Conservation (phyloP, 2,113 vertebrate species). For the Okapia johnstoni region DNA sequence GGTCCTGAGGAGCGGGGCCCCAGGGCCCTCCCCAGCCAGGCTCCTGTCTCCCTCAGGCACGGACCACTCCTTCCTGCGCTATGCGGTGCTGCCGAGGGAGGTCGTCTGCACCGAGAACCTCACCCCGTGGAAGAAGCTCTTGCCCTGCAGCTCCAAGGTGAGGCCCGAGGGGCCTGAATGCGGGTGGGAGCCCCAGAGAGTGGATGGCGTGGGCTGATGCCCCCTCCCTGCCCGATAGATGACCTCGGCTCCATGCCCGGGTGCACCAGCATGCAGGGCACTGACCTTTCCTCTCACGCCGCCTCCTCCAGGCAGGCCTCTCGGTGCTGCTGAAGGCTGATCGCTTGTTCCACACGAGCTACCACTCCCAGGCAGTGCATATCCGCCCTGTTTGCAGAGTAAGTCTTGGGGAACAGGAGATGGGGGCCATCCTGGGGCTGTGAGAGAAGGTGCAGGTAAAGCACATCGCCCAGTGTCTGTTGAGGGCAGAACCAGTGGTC, state of each 20-base stretch:
- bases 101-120: slow-evolving; percentile 98
- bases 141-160: slow-evolving; percentile 97
- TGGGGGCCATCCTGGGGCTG: background rate
- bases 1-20: background rate
- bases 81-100: slow-evolving; percentile 93
- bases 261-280: accelerated
- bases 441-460: background rate
- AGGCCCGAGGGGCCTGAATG: background rate
- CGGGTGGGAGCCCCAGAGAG: background rate
- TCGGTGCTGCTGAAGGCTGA: slow-evolving; percentile 95
- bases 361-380: slow-evolving; percentile 95
- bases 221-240: background rate
- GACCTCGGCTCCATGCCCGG: background rate
- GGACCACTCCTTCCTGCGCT: slow-evolving; percentile 91
- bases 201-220: background rate
- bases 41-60: slow-evolving; percentile 82
- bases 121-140: slow-evolving; percentile 98
- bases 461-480: background rate
- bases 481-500: background rate
- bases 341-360: slow-evolving; percentile 97
- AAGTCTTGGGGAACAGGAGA: slow-evolving; percentile 4
- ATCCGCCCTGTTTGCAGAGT: slow-evolving; percentile 93
- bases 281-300: background rate
- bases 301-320: slow-evolving; percentile 88
- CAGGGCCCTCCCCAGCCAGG: background rate